Conservation (phyloP, 2,797 vertebrate genomes). For the Ibycter americanus region DNA sequence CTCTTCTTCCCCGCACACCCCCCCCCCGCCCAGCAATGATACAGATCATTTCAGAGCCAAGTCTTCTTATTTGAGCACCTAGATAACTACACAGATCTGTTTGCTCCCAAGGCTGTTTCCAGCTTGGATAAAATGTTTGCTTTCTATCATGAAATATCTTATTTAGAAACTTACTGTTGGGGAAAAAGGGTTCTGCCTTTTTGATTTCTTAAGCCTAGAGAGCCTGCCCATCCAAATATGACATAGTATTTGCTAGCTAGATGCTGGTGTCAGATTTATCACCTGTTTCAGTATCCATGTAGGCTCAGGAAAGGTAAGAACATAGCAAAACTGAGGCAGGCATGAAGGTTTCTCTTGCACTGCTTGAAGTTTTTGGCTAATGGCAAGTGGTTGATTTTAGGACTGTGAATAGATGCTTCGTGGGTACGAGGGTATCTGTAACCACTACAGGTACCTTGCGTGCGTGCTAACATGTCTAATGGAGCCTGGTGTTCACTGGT, state of each 20-base stretch:
- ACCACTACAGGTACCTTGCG: neutral
- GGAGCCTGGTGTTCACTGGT: neutral
- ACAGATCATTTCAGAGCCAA: neutral
- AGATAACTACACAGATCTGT: neutral
- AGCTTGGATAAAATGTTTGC: neutral
- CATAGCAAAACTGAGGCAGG: neutral
- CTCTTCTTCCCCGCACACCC: no score
- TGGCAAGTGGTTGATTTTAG: neutral
- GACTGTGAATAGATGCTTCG: rapidly evolving
- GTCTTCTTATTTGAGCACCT: neutral
- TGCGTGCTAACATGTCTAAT: neutral
- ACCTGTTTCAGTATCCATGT: neutral
- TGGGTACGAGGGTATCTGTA: neutral
- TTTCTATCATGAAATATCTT: neutral
- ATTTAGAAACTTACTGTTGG: neutral
- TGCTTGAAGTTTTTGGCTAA: neutral
- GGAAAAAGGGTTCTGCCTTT: neutral
- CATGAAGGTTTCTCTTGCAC: neutral
- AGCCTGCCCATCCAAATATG: neutral
- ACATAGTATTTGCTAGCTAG: neutral
- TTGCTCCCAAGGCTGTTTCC: neutral
- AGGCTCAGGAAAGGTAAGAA: neutral
- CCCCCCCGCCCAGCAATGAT: neutral
- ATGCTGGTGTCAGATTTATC: neutral
- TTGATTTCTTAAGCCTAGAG: neutral